Percentiles rank a stretch among this genome's conserved stretches.
Conservation (phyloP, 1,140 invertebrate genomes). For the Rhynchophorus ferrugineus region DNA sequence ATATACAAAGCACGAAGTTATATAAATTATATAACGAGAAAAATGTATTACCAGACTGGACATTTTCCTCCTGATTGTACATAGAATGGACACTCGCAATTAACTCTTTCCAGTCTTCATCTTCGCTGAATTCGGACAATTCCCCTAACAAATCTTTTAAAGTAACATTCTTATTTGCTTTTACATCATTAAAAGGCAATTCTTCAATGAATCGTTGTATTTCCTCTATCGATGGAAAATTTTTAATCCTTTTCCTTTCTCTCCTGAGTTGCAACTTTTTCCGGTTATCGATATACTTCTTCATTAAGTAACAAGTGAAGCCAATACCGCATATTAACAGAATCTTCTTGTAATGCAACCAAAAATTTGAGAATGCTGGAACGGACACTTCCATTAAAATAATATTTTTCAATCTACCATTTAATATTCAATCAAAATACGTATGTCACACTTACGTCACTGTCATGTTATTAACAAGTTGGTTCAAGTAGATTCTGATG, state of each 20-base stretch:
- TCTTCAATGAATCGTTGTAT: conserved; percentile 30
- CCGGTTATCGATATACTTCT: conserved; percentile 20
- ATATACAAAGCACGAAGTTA: no score
- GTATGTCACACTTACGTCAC: no score
- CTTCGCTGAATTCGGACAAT: conserved; percentile 28
- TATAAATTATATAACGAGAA: no score
- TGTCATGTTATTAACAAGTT: no score
- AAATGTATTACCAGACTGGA: no score
- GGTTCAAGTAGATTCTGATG: no score
- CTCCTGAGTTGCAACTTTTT: conserved; percentile 6
- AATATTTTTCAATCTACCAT: no score
- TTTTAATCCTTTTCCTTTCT: conserved; percentile 21
- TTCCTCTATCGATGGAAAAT: conserved; percentile 25
- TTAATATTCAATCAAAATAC: no score
- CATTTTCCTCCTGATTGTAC: conserved; percentile 9
- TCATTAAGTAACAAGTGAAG: conserved; percentile 14
- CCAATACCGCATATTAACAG: conserved; percentile 15
- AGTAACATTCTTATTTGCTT: conserved; percentile 15
- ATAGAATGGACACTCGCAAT: conserved; percentile 24
- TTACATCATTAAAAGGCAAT: conserved; percentile 20
- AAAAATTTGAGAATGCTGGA: conserved; percentile 6
- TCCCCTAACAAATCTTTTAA: conserved; percentile 26
- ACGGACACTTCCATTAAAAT: conserved; percentile 9
- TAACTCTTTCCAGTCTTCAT: conserved; percentile 30
- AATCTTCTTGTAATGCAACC: conserved; percentile 22